phyloP scores from a whole-genome alignment of 92 coral and sea anemone species.

The Isaurus tuberculatus region DNA sequence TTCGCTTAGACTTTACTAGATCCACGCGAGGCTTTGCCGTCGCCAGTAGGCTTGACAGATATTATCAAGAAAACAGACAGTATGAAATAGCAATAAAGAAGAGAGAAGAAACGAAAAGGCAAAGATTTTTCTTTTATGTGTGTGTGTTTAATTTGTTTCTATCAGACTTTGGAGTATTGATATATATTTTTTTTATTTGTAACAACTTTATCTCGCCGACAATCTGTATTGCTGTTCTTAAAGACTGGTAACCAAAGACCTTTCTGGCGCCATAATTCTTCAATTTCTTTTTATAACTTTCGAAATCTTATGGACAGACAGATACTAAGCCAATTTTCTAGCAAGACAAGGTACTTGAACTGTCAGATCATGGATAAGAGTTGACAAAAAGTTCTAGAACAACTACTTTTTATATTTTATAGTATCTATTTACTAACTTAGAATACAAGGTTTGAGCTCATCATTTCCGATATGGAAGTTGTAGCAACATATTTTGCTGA shows the following conservation, averaged over 20 bases:
- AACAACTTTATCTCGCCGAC: constrained; percentile 21
- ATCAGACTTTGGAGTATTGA: too few species aligned
- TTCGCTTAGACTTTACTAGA: neutral
- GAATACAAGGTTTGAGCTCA: too few species aligned
- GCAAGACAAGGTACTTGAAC: neutral
- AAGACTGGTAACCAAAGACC: neutral
- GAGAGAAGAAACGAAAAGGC: neutral
- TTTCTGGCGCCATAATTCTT: neutral
- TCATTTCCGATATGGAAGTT: too few species aligned
- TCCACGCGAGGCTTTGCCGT: too few species aligned
- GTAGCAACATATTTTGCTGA: neutral
- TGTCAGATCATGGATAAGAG: neutral
- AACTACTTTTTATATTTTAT: too few species aligned
- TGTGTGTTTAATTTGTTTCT: neutral
- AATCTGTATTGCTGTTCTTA: constrained; percentile 7
- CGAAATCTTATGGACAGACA: neutral
- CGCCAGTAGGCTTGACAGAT: neutral
- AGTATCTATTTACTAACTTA: too few species aligned
- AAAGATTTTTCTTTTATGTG: neutral
- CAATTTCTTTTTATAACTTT: neutral
- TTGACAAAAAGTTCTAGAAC: neutral
- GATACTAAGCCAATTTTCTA: neutral
- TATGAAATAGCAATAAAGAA: neutral
- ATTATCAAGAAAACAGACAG: neutral
- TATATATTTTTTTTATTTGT: neutral